A percentile compares a stretch with the other conserved stretches of the same genome.
Conservation (phyloP, 2,888 invertebrate genomes). For the Drosophila limbata region DNA sequence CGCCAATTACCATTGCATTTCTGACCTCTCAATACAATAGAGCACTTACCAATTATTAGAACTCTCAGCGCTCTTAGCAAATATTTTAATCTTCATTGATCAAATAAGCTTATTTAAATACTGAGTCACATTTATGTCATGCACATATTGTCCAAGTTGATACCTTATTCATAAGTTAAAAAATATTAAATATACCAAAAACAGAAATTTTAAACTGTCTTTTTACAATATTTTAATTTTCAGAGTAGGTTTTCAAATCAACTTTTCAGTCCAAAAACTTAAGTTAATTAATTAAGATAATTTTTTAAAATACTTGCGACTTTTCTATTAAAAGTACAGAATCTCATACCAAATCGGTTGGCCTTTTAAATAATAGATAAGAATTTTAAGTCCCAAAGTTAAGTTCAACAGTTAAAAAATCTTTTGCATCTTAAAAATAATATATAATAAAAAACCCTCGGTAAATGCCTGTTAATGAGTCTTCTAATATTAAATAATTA, state of each 20-base stretch:
- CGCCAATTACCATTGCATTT: constrained; percentile 11
- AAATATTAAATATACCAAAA: background rate
- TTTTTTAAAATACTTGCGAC: background rate
- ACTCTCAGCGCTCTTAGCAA: background rate
- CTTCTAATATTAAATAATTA: background rate
- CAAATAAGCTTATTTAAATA: too few relatives aligned
- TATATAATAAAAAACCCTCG: background rate
- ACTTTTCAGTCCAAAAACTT: background rate
- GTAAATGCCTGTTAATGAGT: background rate
- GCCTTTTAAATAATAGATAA: background rate
- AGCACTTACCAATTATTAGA: background rate
- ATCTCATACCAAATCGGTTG: background rate
- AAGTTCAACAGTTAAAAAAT: background rate
- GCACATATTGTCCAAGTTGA: too few relatives aligned
- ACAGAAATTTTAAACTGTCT: background rate
- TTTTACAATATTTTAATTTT: background rate
- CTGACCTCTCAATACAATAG: background rate
- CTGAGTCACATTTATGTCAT: too few relatives aligned
- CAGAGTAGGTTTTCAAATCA: background rate
- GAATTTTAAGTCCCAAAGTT: too few relatives aligned
- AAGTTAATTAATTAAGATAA: background rate
- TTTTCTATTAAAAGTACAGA: background rate
- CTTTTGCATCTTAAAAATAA: background rate
- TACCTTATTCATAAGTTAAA: too few relatives aligned
- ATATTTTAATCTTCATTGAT: too few relatives aligned